These are phyloP conservation scores for Cossypha caffra DNA, from an alignment of 2,797 vertebrate genomes.

Conservation along the genomic window DNA sequence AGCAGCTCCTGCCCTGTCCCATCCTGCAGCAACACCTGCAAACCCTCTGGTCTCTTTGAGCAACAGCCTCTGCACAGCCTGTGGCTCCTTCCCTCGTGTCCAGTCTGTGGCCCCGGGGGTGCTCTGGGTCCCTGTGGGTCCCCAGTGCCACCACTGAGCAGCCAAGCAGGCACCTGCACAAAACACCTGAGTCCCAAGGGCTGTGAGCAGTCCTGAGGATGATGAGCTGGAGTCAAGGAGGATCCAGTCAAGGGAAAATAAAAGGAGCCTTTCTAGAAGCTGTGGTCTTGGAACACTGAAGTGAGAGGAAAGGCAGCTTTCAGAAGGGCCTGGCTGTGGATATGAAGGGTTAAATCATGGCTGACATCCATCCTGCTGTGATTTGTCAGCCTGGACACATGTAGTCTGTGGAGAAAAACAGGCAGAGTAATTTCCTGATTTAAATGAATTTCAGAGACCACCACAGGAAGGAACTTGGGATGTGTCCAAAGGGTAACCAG, in stretches of 20 bases:
- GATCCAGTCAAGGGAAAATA: background rate
- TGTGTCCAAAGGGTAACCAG: slow-evolving; percentile 52
- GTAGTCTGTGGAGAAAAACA: slow-evolving; percentile 59
- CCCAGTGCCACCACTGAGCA: background rate
- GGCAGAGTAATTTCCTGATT: slow-evolving; percentile 67
- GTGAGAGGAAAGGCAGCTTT: background rate
- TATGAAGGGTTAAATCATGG: slow-evolving; percentile 38
- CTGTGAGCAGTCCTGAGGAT: background rate
- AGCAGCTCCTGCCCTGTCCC: background rate
- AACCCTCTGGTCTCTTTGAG: background rate
- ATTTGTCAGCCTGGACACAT: slow-evolving; percentile 44
- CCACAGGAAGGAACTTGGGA: slow-evolving; percentile 67
- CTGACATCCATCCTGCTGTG: slow-evolving; percentile 31
- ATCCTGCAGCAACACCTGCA: background rate
- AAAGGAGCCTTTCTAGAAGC: background rate
- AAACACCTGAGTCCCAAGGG: background rate
- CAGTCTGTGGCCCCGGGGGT: background rate
- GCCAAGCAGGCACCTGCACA: background rate
- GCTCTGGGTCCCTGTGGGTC: background rate
- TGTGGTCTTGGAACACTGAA: background rate
- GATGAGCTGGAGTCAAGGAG: background rate
- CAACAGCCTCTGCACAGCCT: background rate
- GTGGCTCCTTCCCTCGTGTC: background rate
- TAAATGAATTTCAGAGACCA: slow-evolving; percentile 70
- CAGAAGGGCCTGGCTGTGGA: background rate